These are phyloP conservation scores for Chloromyia formosa DNA, from an alignment of 2,888 invertebrate species.

Conservation along the genomic window DNA sequence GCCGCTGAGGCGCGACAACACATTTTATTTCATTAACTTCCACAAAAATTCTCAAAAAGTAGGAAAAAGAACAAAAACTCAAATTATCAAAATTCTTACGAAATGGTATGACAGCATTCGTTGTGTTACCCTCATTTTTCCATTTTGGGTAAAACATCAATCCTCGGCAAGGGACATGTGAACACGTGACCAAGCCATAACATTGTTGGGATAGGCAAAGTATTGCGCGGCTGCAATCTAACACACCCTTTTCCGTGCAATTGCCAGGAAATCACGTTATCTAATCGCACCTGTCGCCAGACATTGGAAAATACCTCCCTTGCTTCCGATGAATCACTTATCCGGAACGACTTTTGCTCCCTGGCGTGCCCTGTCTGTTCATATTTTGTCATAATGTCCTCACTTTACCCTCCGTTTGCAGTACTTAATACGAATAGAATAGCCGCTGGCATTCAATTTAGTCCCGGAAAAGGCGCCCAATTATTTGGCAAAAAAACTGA, in stretches of 20 bases:
- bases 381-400: not conserved
- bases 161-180: too few relatives aligned
- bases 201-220: conserved; percentile 15
- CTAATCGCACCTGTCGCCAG: conserved; percentile 26
- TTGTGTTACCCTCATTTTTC: too few relatives aligned
- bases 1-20: too few relatives aligned
- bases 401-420: too few relatives aligned
- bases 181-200: too few relatives aligned
- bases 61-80: too few relatives aligned
- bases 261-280: not conserved
- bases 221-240: not conserved
- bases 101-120: not conserved
- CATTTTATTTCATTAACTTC: too few relatives aligned
- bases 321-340: not conserved
- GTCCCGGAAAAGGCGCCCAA: not conserved
- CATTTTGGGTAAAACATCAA: too few relatives aligned
- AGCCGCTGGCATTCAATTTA: conserved; percentile 4
- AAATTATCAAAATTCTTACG: not conserved
- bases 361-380: not conserved
- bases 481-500: not conserved
- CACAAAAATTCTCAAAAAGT: too few relatives aligned
- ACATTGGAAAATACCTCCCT: not conserved
- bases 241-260: conserved; percentile 2
- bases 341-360: not conserved
- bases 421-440: too few relatives aligned